Evolutionary conservation across 2,113 vertebrate genomes (phyloP), one percentile per base, ranked within the genome.

Genomic region (Dinomys branickii): DNA sequence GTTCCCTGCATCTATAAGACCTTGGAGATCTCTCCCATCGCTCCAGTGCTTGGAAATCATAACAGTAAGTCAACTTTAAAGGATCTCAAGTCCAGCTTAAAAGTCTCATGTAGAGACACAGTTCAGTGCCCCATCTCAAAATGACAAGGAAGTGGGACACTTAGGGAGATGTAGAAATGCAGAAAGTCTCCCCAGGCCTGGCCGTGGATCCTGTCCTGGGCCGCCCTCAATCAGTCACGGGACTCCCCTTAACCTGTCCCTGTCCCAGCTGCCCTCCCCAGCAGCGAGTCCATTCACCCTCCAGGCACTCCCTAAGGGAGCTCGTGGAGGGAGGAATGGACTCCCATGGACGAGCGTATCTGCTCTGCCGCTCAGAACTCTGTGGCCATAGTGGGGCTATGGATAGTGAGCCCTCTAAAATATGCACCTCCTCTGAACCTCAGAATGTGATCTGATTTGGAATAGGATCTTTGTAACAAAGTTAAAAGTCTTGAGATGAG

Each of bases 221-320:
- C n/a, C n/a, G n/a, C n/a, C n/a, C n/a, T n/a, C n/a, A n/a, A 20
- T 41, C 33, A 71, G 24, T 12, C 12, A 1, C 2, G 1, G 20
- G 47, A 24, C 17, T 71, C 47, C 54, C 50, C 24, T 16, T 35
- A 24, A 47, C 17, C 14, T 16, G 8, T 24, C 56, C 12, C 28
- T 38, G 20, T 73, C 58, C 56, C 3, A 6, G 9, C 35, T 52
- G 54, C n/a, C 28, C 38, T 22, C 56, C n/a, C 10, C 41, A 26
- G 30, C 3, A 19, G 6, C 11, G 44, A 14, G 14, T 0, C 75
- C 58, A 19, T 1, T 20, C 1, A 1, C 20, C 5, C 3, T 0
- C 35, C 9, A 1, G 1, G 22, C 50, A 24, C 7, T 4, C 4
- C 24, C 2, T 0, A 0, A 13, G 41, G 65, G 67, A 11, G 33